Evolutionary conservation across 2,113 vertebrate species (phyloP).

Genomic region (Leucosticte australis): DNA sequence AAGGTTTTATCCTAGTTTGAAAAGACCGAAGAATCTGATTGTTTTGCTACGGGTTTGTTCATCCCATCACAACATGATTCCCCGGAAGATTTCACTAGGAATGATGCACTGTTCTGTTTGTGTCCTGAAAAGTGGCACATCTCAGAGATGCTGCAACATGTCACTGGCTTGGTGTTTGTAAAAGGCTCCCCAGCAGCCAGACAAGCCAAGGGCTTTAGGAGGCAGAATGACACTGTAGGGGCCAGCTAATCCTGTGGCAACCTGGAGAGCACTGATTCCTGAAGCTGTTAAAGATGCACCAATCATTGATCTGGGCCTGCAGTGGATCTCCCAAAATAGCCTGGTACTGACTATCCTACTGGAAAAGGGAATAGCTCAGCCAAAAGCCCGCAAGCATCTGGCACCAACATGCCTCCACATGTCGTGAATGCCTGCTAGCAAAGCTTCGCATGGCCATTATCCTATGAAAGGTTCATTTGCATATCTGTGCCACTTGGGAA

Average conservation of each 20-base stretch:
- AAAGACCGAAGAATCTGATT: background rate
- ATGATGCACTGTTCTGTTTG: background rate
- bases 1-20: background rate
- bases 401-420: slow-evolving; percentile 29
- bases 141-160: background rate
- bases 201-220: background rate
- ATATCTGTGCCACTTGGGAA: slow-evolving; percentile 53
- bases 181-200: background rate
- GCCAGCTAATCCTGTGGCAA: slow-evolving; percentile 3
- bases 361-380: slow-evolving; percentile 26
- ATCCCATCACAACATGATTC: background rate
- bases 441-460: slow-evolving; percentile 39
- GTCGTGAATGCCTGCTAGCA: slow-evolving; percentile 30
- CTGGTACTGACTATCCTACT: slow-evolving; percentile 34
- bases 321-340: slow-evolving; percentile 38
- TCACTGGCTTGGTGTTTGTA: background rate
- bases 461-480: slow-evolving; percentile 40
- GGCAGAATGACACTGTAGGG: background rate
- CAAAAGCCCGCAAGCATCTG: slow-evolving; percentile 56
- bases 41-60: background rate
- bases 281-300: slow-evolving; percentile 1
- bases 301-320: background rate
- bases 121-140: background rate
- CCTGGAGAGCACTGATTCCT: background rate
- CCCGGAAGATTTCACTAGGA: background rate